Conservation (phyloP, 2,888 invertebrate genomes). For the Noctua janthe region DNA sequence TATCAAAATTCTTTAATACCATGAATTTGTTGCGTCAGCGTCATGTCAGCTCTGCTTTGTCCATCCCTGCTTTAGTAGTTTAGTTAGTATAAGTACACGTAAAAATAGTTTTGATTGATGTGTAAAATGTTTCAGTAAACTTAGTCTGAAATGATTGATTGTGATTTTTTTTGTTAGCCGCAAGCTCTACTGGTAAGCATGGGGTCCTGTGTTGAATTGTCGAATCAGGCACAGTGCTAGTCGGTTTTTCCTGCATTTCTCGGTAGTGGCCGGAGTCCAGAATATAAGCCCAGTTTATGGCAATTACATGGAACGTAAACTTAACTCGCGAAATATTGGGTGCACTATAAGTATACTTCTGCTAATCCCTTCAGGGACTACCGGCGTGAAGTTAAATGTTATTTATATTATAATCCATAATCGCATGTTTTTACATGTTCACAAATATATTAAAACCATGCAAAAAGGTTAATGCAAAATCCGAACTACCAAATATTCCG, state of each 20-base stretch:
- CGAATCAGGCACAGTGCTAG: not conserved
- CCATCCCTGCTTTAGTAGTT: not conserved
- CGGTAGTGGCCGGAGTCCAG: not conserved
- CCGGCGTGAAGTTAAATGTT: not conserved
- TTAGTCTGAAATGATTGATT: not conserved
- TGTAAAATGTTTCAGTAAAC: not conserved
- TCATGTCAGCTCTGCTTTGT: not conserved
- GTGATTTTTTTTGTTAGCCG: not conserved
- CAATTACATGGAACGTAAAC: not conserved
- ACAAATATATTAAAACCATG: conserved; percentile 2
- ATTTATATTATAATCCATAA: not conserved
- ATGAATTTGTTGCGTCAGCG: not conserved
- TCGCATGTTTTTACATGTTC: not conserved
- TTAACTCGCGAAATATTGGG: not conserved
- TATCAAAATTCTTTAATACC: conserved; percentile 6
- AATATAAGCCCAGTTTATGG: not conserved
- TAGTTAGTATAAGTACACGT: not conserved
- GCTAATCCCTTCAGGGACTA: not conserved
- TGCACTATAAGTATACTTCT: not conserved
- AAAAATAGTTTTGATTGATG: not conserved
- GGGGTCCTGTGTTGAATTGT: not conserved
- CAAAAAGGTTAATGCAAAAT: not conserved
- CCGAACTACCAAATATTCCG: conserved; percentile 1
- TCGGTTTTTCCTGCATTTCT: not conserved
- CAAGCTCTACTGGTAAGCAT: not conserved